Percentiles rank a stretch among this genome's conserved stretches.
Conservation (phyloP, 2,888 invertebrate genomes). For the Periphyllus acericola region DNA sequence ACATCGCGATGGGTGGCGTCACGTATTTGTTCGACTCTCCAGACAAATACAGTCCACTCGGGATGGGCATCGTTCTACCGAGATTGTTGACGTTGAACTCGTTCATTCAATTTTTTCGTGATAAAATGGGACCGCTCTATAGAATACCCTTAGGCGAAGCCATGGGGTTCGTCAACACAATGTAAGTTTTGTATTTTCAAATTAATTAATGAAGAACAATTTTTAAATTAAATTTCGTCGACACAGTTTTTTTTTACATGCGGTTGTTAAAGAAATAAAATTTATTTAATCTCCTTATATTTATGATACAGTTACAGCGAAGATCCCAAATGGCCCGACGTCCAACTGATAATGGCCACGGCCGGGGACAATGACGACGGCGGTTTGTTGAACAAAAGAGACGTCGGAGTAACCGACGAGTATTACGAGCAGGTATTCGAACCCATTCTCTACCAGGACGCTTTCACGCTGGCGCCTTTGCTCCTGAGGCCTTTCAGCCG, state of each 20-base stretch:
- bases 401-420: constrained; percentile 75
- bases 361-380: constrained; percentile 83
- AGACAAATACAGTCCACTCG: constrained; percentile 65
- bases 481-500: constrained; percentile 79
- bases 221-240: background rate
- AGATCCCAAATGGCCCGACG: constrained; percentile 76
- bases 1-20: constrained; percentile 82
- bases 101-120: constrained; percentile 73
- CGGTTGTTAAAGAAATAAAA: no score
- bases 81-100: constrained; percentile 73
- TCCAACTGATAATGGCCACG: constrained; percentile 80
- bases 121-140: constrained; percentile 76
- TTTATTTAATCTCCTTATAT: no score
- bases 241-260: no score
- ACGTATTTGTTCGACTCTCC: constrained; percentile 78
- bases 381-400: constrained; percentile 78
- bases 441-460: constrained; percentile 76
- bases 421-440: constrained; percentile 78
- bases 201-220: background rate
- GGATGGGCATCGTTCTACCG: constrained; percentile 77
- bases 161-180: constrained; percentile 81
- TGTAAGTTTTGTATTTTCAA: constrained; percentile 66
- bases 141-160: constrained; percentile 81
- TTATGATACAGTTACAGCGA: constrained; percentile 71
- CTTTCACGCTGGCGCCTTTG: constrained; percentile 76